Base-by-base conservation (phyloP, 2,113 vertebrate genomes). In the Vicugna pacos region DNA sequence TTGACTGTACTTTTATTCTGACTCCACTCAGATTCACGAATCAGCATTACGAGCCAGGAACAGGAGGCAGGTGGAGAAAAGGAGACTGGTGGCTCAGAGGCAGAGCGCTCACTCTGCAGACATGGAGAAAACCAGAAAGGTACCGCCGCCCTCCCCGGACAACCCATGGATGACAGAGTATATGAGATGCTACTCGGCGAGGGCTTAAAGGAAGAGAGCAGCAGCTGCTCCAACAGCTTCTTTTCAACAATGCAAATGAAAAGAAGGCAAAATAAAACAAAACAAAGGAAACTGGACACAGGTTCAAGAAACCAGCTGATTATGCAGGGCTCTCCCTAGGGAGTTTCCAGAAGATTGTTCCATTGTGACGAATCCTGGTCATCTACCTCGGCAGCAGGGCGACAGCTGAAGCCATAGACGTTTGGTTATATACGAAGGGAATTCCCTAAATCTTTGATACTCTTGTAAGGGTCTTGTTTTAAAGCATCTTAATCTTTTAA, bases 131-230 rank as follows among this genome's bases (percentile, higher is more conserved):
- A 84, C 58, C 5, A 94, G 97, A 77, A 98, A 91, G 70, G 75
- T 96, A 10, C 99, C 98, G 96, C 80, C 98, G 17, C 89, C 98
- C 58, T 98, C 99, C 0, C 97, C 99, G 15, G 99, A 99, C 67
- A 99, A 99, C 97, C 99, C 99, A 0, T 99, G 99, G 99, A 98
- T 99, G 98, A 99, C 99, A 0, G 99, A 99, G 96, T 99, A 99
- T 77, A 99, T 99, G 99, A 98, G 99, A 89, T 99, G 99, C 98
- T 99, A 99, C 96, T 99, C 99, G 0, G 99, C 99, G 19, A 98
- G 99, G 89, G 98, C 99, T 1, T 99, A 98, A 97, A 98, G 80
- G 77, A 19, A 79, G 77, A 56, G 5, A 42, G 38, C 38, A 42
- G 87, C 65, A 35, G 88, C 64, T 82, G 92, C 62, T 38, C 65